Evolutionary conservation across 2,888 invertebrate genomes (phyloP).

Genomic region (Luperina testacea): DNA sequence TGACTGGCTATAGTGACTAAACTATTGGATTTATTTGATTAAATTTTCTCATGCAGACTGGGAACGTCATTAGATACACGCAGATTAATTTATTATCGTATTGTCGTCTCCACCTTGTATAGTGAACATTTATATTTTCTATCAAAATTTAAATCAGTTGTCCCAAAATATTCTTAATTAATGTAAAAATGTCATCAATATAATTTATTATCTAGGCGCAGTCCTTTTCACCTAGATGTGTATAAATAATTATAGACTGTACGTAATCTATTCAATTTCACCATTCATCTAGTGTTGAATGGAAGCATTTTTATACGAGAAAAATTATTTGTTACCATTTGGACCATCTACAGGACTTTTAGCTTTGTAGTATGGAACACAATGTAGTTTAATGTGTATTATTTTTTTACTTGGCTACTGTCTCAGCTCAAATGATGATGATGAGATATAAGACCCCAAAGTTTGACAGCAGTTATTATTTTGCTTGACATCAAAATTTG

Average conservation of each 20-base stretch:
- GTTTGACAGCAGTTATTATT: neutral
- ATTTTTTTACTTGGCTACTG: neutral
- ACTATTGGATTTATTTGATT: no score
- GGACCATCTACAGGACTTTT: slow-evolving; percentile 36
- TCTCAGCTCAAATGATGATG: neutral
- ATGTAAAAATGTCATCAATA: neutral
- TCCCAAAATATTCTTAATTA: neutral
- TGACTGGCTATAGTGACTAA: neutral
- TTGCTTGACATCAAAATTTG: neutral
- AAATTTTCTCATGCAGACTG: neutral
- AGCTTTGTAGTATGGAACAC: neutral
- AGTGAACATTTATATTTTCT: slow-evolving; percentile 7
- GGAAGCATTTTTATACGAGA: slow-evolving; percentile 50
- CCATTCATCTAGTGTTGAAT: slow-evolving; percentile 20
- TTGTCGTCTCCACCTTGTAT: neutral
- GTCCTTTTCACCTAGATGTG: slow-evolving; percentile 5
- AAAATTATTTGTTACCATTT: slow-evolving; percentile 7
- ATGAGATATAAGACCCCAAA: neutral
- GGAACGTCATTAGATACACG: neutral
- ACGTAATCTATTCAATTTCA: slow-evolving; percentile 44
- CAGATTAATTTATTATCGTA: neutral
- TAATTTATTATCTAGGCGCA: neutral
- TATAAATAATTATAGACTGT: slow-evolving; percentile 20
- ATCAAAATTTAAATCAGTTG: neutral
- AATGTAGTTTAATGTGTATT: neutral